Conservation (phyloP, 1,140 invertebrate species). For the Drosophila truncata region DNA sequence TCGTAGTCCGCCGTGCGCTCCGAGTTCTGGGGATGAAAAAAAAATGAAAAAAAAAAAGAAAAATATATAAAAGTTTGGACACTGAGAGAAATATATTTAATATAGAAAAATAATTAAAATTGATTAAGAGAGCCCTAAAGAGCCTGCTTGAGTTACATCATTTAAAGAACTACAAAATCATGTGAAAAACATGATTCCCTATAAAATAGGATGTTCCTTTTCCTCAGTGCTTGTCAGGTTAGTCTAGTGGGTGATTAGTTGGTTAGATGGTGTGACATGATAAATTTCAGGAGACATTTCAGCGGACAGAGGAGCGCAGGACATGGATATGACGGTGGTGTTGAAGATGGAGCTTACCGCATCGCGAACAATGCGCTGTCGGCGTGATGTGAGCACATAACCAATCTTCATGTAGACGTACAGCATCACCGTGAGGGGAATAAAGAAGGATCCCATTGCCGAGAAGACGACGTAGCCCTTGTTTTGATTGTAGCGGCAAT, state of each 20-base stretch:
- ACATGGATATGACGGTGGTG: not conserved
- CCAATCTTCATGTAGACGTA: slow-evolving; percentile 96
- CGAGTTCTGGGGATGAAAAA: slow-evolving; percentile 52
- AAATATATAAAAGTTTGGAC: not conserved
- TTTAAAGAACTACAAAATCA: not conserved
- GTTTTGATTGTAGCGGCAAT: slow-evolving; percentile 92
- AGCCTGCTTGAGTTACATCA: no score
- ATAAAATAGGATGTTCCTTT: not conserved
- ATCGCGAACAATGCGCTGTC: slow-evolving; percentile 84
- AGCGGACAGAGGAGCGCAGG: not conserved
- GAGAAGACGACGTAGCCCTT: slow-evolving; percentile 94
- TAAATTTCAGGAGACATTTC: slow-evolving; percentile 42
- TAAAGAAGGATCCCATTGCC: slow-evolving; percentile 96
- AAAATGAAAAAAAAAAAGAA: not conserved
- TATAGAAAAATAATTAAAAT: not conserved
- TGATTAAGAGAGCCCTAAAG: not conserved
- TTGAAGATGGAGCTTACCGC: slow-evolving; percentile 64
- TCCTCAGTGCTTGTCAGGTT: slow-evolving; percentile 28
- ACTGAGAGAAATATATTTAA: not conserved
- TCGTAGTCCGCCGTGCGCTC: slow-evolving; percentile 79
- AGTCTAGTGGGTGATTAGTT: slow-evolving; percentile 14
- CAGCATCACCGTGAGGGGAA: slow-evolving; percentile 96
- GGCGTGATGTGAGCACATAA: slow-evolving; percentile 91
- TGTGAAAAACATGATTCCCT: not conserved
- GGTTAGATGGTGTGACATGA: slow-evolving; percentile 44